Evolutionary conservation across 2,888 invertebrate species (phyloP), one percentile per base, ranked within the genome.

Genomic region (Mesochorus sp.): DNA sequence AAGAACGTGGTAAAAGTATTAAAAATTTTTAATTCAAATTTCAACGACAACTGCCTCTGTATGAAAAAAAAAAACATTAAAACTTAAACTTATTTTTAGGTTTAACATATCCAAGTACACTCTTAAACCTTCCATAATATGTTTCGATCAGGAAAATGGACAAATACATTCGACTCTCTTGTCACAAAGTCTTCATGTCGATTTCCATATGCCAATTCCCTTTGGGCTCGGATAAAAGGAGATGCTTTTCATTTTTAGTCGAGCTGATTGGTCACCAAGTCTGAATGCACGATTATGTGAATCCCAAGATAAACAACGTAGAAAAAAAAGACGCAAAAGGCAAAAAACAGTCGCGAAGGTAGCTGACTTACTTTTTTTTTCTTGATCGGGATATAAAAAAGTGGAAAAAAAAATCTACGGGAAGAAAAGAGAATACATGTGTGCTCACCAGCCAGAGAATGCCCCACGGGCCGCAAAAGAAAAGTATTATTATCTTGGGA

Each of bases 401-500:
- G 26, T 67, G 47, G 31, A 42, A n/a, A n/a, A n/a, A 26, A 49
- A 21, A 21, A 57, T 14, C 14, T 34, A 31, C 10, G 31, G 28
- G 14, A 19, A 28, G 37, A 49, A 31, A 21, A 14, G n/a, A 61
- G 39, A 24, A 26, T 49, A 12, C 24, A 34, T 24, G 55, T 42
- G 28, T 37, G 61, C 61, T 49, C 12, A 21, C 39, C 21, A 34
- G 61, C 39, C 44, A 10, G 34, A 39, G 51, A 31, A 53, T 51
- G 59, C 59, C 59, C 55, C 26, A 17, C 37, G 34, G 57, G 37
- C 31, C 81, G 84, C 91, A 91, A 91, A 91, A 92, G 92, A 91
- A 91, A 92, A 92, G 92, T 92, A 92, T 92, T 92, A 92, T 92
- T 92, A 92, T 92, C 92, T 92, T 91, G 92, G 93, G 92, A 93